Percentiles rank a stretch among this genome's conserved stretches.
Evolutionary conservation across 2,113 vertebrate species (phyloP).

Genomic region (Glaucidium brasilianum): DNA sequence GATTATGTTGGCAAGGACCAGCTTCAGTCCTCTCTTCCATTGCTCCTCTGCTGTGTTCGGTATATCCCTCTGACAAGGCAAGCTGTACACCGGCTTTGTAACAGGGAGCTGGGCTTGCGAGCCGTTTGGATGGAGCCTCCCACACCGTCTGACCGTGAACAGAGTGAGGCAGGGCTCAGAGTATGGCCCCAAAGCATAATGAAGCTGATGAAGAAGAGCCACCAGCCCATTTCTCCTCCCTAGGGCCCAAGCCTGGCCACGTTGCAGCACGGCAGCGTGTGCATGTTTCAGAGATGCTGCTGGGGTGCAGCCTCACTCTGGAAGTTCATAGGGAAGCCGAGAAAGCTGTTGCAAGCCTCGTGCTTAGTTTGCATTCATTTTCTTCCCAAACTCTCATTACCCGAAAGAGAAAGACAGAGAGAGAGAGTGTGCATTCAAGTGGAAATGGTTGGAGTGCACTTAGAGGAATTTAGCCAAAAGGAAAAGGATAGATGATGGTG

Average conservation of each 20-base stretch:
- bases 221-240: background rate
- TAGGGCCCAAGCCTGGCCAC: background rate
- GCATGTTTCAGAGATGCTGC: background rate
- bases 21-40: background rate
- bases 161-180: background rate
- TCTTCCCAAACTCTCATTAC: conserved; percentile 41
- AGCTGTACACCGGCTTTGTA: background rate
- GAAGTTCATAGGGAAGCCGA: conserved; percentile 11
- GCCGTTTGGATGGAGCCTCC: background rate
- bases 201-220: background rate
- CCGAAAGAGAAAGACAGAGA: conserved; percentile 4
- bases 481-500: conserved; percentile 84
- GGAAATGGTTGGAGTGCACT: conserved; percentile 80
- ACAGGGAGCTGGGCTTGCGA: background rate
- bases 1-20: background rate
- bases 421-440: conserved; percentile 66
- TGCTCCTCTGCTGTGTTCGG: background rate
- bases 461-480: conserved; percentile 93
- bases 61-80: background rate
- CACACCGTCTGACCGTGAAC: fast-evolving
- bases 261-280: no score
- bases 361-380: conserved; percentile 44
- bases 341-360: background rate
- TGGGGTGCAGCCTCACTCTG: background rate
- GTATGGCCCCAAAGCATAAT: fast-evolving